Percentiles rank a stretch among this genome's conserved stretches.
phyloP scores from a whole-genome alignment of 2,113 vertebrate genomes.

The Chiloscyllium plagiosum region DNA sequence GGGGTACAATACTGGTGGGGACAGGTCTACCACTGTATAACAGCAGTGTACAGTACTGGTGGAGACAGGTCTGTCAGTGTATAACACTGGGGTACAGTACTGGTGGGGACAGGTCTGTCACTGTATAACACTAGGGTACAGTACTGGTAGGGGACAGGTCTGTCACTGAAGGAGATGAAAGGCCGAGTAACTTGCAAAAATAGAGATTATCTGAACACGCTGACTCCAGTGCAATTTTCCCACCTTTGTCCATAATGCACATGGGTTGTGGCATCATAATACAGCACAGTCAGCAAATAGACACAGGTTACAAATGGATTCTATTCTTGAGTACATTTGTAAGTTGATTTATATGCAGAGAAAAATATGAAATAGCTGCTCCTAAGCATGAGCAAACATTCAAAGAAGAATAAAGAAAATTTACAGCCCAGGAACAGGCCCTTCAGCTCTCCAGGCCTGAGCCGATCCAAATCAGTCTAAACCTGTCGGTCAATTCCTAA shows the following conservation, averaged over 20 bases:
- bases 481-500: too few species aligned
- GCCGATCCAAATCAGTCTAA: too few species aligned
- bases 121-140: background rate
- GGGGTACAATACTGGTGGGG: background rate
- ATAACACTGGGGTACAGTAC: background rate
- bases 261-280: background rate
- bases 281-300: background rate
- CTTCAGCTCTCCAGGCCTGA: too few species aligned
- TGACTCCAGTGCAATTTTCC: background rate
- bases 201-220: background rate
- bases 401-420: too few species aligned
- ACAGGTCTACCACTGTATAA: background rate
- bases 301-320: too few species aligned
- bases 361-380: too few species aligned
- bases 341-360: too few species aligned
- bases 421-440: too few species aligned
- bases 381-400: too few species aligned
- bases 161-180: background rate
- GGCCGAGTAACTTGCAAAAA: background rate
- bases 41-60: too few species aligned
- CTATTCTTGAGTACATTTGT: too few species aligned
- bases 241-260: background rate
- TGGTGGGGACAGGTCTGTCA: background rate
- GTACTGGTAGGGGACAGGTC: background rate
- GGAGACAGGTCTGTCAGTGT: background rate